Conservation (phyloP, 2,113 vertebrate species). For the Crotalus viridis region DNA sequence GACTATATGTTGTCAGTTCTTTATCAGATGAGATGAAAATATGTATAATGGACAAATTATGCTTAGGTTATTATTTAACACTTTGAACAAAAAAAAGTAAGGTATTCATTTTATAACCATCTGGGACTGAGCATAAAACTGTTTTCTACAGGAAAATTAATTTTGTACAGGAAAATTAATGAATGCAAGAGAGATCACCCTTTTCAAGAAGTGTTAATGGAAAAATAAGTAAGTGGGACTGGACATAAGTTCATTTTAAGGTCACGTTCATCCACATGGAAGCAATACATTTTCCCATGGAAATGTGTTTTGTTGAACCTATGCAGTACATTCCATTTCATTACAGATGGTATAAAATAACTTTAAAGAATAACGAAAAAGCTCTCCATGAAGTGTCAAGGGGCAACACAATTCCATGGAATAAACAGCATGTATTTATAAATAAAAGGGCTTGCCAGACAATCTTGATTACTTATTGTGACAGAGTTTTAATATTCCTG, state of each 20-base stretch:
- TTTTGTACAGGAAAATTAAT: constrained; percentile 44
- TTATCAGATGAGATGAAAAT: neutral
- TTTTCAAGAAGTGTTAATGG: constrained; percentile 49
- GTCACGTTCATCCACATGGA: constrained; percentile 48
- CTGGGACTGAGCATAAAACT: constrained; percentile 39
- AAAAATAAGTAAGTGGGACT: constrained; percentile 51
- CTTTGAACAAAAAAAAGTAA: constrained; percentile 16
- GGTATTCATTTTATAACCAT: constrained; percentile 52
- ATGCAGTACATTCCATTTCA: constrained; percentile 32
- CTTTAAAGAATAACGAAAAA: neutral
- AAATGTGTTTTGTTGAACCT: constrained; percentile 30
- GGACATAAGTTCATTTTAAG: constrained; percentile 14
- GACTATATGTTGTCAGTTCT: neutral
- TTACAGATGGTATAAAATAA: constrained; percentile 37
- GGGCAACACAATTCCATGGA: constrained; percentile 36
- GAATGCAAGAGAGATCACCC: constrained; percentile 53
- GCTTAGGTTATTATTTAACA: neutral
- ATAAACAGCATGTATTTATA: constrained; percentile 57
- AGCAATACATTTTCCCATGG: constrained; percentile 28
- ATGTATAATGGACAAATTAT: neutral
- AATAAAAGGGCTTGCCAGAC: constrained; percentile 58
- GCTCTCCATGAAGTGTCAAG: constrained; percentile 24
- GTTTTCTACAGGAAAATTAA: constrained; percentile 46
- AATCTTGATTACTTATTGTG: constrained; percentile 60
- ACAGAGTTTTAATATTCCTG: constrained; percentile 50